Conservation (phyloP, 1,140 invertebrate genomes). For the Bombus difficillimus region DNA sequence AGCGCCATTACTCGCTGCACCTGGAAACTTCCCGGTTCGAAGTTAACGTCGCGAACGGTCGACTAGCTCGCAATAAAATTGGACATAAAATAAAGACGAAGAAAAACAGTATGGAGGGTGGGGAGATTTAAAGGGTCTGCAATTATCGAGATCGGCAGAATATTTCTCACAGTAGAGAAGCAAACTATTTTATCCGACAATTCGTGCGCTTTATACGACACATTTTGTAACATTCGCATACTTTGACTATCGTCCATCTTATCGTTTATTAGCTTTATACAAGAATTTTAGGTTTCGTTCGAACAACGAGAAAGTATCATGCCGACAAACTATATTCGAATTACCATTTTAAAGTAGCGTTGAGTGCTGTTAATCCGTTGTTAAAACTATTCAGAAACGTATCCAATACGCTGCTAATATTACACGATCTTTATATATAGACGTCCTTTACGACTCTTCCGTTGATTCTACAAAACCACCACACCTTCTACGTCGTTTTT, state of each 20-base stretch:
- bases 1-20: too few relatives aligned
- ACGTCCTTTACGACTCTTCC: background rate
- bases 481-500: constrained; percentile 13
- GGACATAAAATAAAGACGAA: constrained; percentile 40
- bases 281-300: too few relatives aligned
- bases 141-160: constrained; percentile 7
- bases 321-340: too few relatives aligned
- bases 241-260: too few relatives aligned
- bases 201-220: too few relatives aligned
- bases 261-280: too few relatives aligned
- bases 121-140: constrained; percentile 22
- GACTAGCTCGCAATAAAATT: constrained; percentile 47
- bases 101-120: background rate
- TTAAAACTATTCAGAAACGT: background rate
- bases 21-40: background rate
- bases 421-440: background rate
- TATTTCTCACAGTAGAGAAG: background rate
- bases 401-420: too few relatives aligned
- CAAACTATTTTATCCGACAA: too few relatives aligned
- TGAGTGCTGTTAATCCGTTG: background rate
- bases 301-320: too few relatives aligned
- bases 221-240: too few relatives aligned
- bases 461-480: too few relatives aligned
- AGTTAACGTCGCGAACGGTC: constrained; percentile 23
- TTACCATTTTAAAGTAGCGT: background rate